Base-by-base conservation (phyloP, 2,797 vertebrate genomes). In the Danio tinwini region DNA sequence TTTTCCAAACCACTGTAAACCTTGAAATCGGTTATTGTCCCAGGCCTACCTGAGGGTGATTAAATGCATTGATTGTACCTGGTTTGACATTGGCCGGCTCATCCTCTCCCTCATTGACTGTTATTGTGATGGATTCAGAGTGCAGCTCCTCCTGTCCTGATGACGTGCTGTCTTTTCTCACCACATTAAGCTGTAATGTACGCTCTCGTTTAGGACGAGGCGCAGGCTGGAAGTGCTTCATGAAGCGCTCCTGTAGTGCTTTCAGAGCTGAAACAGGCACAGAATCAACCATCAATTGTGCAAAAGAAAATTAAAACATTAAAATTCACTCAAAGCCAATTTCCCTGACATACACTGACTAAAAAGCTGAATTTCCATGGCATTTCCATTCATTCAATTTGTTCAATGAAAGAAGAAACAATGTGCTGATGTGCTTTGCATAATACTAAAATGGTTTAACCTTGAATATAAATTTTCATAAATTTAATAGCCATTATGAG, bases 221-320 rank as follows among this genome's bases (percentile, higher is more conserved):
- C 0, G 89, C 87, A 0, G 90, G 86, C 39, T 95, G 87, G 11
- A 92, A 67, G 7, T 99, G 98, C 53, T 95, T 97, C 74, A 97
- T 90, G 90, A 97, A 99, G 11, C 98, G 96, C 59, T 95, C 89
- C 85, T 97, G 98, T 85, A 99, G 86, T 37, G 96, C 95, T 92
- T 96, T 95, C 42, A 99, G 79, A 19, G 96, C 98, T 99, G 84
- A 71, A 81, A 83, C 47, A 80, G 12, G 68, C 14, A 52, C 44
- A 50, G 0, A 62, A 9, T n/a, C 6, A 29, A 74, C 29, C 5
- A 17, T n/a, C 17, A 52, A 17, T 17, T 17, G 1, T 7, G 7
- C 2, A 10, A 61, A 44, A 4, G 17, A 76, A 10, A 63, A 52
- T 64, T 17, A 58, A 59, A 59, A 53, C 29, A 29, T 3, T 29